A percentile compares a stretch with the other conserved stretches of the same genome.
Conservation (phyloP, 2,797 vertebrate genomes). For the Oreortyx pictus region DNA sequence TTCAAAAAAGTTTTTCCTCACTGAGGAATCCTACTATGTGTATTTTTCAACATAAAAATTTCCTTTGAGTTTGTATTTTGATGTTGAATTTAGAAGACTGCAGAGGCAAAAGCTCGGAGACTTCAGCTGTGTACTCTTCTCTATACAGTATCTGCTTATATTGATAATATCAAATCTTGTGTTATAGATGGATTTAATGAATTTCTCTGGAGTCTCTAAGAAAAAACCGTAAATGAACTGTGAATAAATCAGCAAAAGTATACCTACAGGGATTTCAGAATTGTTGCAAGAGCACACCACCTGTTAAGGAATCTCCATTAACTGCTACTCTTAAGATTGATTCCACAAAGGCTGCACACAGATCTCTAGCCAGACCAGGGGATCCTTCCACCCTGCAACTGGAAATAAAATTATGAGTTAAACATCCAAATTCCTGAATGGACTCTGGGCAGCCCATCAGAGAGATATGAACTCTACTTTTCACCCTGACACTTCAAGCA, state of each 20-base stretch:
- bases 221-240: not conserved
- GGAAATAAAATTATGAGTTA: not conserved
- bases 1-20: not conserved
- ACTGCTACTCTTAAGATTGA: not conserved
- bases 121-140: not conserved
- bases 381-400: not conserved
- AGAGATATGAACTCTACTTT: not conserved
- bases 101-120: not conserved
- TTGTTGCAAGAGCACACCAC: not conserved
- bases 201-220: not conserved
- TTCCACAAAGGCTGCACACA: not conserved
- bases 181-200: not conserved
- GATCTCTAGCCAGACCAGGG: not conserved
- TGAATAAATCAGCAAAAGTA: not conserved
- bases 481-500: not conserved
- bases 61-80: not conserved
- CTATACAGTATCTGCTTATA: not conserved
- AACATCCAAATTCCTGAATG: not conserved
- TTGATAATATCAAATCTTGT: not conserved
- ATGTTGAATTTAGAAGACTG: not conserved
- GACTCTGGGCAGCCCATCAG: not conserved
- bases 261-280: not conserved
- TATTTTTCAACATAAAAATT: not conserved
- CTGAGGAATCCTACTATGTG: not conserved
- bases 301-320: not conserved